Evolutionary conservation across 2,797 vertebrate genomes (phyloP), one percentile per base, ranked within the genome.

Genomic region (Coreius guichenoti): DNA sequence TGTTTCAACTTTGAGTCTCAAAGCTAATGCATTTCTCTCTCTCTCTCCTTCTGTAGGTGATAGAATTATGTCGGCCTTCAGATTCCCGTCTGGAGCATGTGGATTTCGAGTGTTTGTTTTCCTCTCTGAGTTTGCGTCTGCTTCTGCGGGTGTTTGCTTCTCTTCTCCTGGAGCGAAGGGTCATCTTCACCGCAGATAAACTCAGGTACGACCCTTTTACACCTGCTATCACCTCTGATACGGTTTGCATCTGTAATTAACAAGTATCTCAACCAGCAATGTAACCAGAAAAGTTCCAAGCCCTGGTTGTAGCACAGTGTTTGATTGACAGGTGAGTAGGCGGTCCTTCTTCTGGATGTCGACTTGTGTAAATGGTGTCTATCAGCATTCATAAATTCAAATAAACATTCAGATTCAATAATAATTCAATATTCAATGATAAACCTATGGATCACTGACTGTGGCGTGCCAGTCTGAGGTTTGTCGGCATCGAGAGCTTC

Each of bases 51-150:
- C 17, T 51, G 17, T 3, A 89, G 87, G 96, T 98, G 75, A 98
- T 99, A 0, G 96, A 99, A 90, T 92, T 99, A 89, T 98, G 97
- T 69, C 95, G 98, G 67, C 98, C 98, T 0, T 96, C 97, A 0
- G 98, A 99, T 93, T 99, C 98, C 13, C 95, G 98, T 54, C 96
- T 99, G 23, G 98, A 99, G 88, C 98, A 99, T 0, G 98, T 99
- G 73, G 97, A 99, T 90, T 99, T 99, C 0, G 97, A 98, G 91
- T 98, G 97, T 89, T 94, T 99, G 88, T 99, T 99, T 93, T 95
- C 96, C 31, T 98, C 97, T 0, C 95, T 99, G 92, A 98, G 96
- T 8, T 92, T 99, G 74, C 96, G 98, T 80, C 97, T 98, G 79
- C 95, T 99, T 82, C 95, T 98, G 72, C 95, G 97, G 79, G 96